Evolutionary conservation across 2,113 vertebrate genomes (phyloP).

Genomic region (Amazona vittata): DNA sequence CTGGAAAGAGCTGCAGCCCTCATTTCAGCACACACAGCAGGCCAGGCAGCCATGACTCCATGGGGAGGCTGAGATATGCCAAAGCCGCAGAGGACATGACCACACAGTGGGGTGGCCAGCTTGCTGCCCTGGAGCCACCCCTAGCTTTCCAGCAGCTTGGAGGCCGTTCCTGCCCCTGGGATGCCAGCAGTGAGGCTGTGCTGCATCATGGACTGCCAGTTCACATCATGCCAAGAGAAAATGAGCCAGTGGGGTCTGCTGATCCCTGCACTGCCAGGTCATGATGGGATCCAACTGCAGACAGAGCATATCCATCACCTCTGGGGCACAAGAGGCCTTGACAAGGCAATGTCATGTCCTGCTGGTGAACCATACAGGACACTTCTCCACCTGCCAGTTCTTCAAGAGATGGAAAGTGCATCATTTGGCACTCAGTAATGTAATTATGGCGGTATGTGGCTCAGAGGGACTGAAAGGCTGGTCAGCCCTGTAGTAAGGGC

Average conservation of each 20-base stretch:
- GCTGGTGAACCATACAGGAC: neutral
- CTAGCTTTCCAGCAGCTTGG: neutral
- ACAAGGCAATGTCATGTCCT: neutral
- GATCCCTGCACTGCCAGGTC: neutral
- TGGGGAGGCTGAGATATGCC: neutral
- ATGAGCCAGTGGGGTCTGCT: neutral
- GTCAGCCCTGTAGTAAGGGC: neutral
- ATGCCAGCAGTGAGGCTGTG: neutral
- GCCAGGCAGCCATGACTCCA: neutral
- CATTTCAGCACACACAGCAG: neutral
- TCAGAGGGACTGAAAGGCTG: neutral
- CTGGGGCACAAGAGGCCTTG: neutral
- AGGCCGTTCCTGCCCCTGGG: neutral
- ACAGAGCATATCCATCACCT: neutral
- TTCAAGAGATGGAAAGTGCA: neutral
- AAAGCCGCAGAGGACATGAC: neutral
- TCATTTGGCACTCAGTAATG: fast-evolving
- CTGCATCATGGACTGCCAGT: neutral
- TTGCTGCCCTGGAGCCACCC: neutral
- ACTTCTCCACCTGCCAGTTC: neutral
- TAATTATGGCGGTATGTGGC: neutral
- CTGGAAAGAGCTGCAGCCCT: neutral
- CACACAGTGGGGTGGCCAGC: fast-evolving
- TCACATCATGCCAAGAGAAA: neutral
- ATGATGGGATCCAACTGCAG: neutral